Evolutionary conservation across 2,113 vertebrate genomes (phyloP).

Genomic region (Paratilapia polleni): DNA sequence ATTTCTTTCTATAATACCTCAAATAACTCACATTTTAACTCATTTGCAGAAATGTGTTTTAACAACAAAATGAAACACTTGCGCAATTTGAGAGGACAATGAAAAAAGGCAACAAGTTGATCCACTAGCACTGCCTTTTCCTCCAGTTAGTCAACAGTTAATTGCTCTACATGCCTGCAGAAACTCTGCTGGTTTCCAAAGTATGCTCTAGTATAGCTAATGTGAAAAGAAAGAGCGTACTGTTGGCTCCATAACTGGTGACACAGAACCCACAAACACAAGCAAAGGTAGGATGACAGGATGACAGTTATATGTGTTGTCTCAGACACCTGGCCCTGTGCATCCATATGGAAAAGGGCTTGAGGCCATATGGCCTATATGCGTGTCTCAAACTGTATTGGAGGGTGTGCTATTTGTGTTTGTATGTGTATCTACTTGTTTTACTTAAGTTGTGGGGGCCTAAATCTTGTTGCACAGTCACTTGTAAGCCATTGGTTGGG

Average conservation of each 20-base stretch:
- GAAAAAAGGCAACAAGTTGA: neutral
- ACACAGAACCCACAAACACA: constrained; percentile 6
- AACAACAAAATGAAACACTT: neutral
- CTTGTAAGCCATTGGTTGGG: neutral
- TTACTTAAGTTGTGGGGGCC: neutral
- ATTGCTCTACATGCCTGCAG: constrained; percentile 11
- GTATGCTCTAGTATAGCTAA: constrained; percentile 6
- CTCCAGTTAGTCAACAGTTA: neutral
- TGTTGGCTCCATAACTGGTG: neutral
- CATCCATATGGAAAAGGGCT: constrained; percentile 50
- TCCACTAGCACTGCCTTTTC: neutral
- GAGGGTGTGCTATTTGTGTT: neutral
- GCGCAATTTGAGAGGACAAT: neutral
- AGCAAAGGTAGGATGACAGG: constrained; percentile 16
- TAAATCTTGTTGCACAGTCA: neutral
- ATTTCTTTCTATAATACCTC: neutral
- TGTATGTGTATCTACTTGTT: neutral
- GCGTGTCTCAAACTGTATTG: constrained; percentile 17
- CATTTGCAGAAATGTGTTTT: neutral
- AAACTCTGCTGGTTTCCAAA: constrained; percentile 26
- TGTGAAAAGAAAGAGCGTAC: constrained; percentile 3
- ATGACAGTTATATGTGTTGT: constrained; percentile 50
- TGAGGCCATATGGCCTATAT: constrained; percentile 63
- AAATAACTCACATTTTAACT: neutral
- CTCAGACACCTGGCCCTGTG: constrained; percentile 48